phyloP scores from a whole-genome alignment of 2,888 invertebrate species.

The Ophraella communa region DNA sequence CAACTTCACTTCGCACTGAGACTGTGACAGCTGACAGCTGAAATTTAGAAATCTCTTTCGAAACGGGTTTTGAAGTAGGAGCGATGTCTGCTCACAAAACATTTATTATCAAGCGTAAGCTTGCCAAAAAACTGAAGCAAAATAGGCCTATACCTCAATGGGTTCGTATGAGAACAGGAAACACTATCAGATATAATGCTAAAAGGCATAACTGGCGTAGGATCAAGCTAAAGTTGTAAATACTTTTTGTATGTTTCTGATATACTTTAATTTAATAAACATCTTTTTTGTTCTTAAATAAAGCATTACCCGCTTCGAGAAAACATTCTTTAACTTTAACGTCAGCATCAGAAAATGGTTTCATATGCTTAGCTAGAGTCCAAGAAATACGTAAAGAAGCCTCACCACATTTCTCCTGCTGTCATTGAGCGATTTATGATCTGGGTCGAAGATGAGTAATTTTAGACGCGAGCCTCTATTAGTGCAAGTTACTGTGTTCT shows the following conservation, averaged over 20 bases:
- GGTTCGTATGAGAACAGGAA: constrained; percentile 98
- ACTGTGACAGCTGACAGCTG: not conserved
- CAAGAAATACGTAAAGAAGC: too few relatives aligned
- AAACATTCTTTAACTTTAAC: too few relatives aligned
- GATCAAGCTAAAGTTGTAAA: constrained; percentile 97
- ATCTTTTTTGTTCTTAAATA: not conserved
- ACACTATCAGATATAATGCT: constrained; percentile 96
- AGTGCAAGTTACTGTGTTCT: too few relatives aligned
- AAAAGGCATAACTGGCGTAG: constrained; percentile 99
- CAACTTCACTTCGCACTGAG: not conserved
- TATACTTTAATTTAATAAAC: constrained; percentile 33
- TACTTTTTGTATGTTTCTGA: constrained; percentile 33
- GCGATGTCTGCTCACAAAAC: constrained; percentile 93
- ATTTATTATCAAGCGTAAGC: constrained; percentile 96
- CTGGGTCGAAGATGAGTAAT: too few relatives aligned
- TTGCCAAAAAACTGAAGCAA: constrained; percentile 97
- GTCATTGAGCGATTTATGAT: too few relatives aligned
- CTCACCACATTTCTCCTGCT: too few relatives aligned
- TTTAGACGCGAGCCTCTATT: too few relatives aligned
- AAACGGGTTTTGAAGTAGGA: constrained; percentile 6
- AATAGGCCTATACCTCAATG: constrained; percentile 99
- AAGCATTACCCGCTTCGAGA: too few relatives aligned
- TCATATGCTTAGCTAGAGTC: too few relatives aligned
- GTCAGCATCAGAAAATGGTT: too few relatives aligned
- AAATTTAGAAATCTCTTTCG: not conserved